These are phyloP conservation scores for Ichneumoninae sp. DNA, from an alignment of 2,888 invertebrate genomes.

Conservation along the genomic window DNA sequence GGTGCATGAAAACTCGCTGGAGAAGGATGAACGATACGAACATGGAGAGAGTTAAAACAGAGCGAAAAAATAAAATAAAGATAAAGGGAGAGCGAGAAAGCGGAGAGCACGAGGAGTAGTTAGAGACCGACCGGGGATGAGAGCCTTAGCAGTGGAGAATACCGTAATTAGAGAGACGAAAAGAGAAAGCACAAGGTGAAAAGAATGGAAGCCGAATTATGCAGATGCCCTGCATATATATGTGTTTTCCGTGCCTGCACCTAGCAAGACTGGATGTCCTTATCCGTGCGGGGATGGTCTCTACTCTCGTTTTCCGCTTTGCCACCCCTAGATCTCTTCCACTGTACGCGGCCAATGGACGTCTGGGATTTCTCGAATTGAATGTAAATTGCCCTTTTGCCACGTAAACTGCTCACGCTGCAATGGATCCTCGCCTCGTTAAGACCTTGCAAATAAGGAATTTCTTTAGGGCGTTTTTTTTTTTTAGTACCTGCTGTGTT, in stretches of 20 bases:
- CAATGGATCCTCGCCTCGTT: slow-evolving; percentile 76
- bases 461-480: slow-evolving; percentile 50
- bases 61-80: slow-evolving; percentile 28
- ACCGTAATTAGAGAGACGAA: slow-evolving; percentile 48
- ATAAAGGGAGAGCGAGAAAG: slow-evolving; percentile 64
- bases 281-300: slow-evolving; percentile 68
- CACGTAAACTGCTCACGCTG: slow-evolving; percentile 67
- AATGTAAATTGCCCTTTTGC: slow-evolving; percentile 80
- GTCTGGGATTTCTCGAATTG: slow-evolving; percentile 80
- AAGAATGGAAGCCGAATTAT: slow-evolving; percentile 74
- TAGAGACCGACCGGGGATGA: slow-evolving; percentile 35
- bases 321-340: slow-evolving; percentile 58
- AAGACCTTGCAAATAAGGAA: slow-evolving; percentile 76
- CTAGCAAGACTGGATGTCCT: slow-evolving; percentile 75
- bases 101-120: slow-evolving; percentile 20
- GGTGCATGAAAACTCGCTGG: slow-evolving; percentile 27
- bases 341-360: slow-evolving; percentile 73
- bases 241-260: slow-evolving; percentile 62
- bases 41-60: slow-evolving; percentile 19
- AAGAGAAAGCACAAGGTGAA: slow-evolving; percentile 54
- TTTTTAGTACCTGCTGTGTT: slow-evolving; percentile 7
- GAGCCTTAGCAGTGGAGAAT: slow-evolving; percentile 39
- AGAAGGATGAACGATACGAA: slow-evolving; percentile 33
- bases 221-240: slow-evolving; percentile 77
- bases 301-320: background rate